Evolutionary conservation across 2,888 invertebrate genomes (phyloP).

Genomic region (Heliconius cydno): DNA sequence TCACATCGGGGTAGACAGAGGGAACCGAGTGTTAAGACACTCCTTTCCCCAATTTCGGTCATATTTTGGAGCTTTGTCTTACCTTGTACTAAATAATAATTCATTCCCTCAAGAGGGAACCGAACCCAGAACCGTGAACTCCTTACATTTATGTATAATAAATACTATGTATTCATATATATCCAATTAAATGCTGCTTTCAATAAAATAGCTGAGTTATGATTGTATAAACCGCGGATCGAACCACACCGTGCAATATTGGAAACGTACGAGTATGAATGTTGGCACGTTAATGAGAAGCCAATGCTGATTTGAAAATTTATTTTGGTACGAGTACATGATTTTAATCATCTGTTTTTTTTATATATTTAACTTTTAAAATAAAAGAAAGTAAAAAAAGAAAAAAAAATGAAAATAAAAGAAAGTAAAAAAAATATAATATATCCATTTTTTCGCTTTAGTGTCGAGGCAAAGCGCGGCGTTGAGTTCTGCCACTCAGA

Average conservation of each 20-base stretch:
- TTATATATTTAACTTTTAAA: not conserved
- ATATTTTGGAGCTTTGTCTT: too few relatives aligned
- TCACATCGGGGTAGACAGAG: too few relatives aligned
- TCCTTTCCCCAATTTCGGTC: too few relatives aligned
- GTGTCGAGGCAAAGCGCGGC: too few relatives aligned
- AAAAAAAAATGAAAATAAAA: not conserved
- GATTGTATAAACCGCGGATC: slow-evolving; percentile 7
- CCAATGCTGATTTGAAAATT: not conserved
- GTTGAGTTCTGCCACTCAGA: too few relatives aligned
- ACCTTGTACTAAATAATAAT: not conserved
- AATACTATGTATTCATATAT: not conserved
- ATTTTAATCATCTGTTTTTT: not conserved
- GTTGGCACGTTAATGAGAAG: not conserved
- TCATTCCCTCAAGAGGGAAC: not conserved
- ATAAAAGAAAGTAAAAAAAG: too few relatives aligned
- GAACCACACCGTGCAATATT: not conserved
- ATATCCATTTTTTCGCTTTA: too few relatives aligned
- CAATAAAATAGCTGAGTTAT: slow-evolving; percentile 3
- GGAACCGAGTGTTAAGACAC: too few relatives aligned
- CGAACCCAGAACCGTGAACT: not conserved
- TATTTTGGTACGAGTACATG: not conserved
- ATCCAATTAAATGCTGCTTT: not conserved
- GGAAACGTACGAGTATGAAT: not conserved
- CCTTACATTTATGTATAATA: not conserved
- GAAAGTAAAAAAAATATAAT: too few relatives aligned